A percentile compares a stretch with the other conserved stretches of the same genome.
Conservation (phyloP, 2,113 vertebrate species). For the Pteronura brasiliensis region DNA sequence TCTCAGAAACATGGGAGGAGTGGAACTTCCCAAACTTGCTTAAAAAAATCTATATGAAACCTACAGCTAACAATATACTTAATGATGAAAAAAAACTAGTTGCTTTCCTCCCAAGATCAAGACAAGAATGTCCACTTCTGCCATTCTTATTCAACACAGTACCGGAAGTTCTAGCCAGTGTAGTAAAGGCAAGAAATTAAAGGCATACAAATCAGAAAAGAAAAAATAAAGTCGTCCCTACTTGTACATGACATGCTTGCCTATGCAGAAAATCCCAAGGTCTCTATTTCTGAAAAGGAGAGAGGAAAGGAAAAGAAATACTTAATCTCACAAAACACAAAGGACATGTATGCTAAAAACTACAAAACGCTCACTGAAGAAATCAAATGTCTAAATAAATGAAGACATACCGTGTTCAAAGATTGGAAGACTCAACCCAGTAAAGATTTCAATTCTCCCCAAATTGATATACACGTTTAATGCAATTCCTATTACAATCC, state of each 20-base stretch:
- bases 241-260: background rate
- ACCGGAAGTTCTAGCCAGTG: background rate
- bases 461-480: background rate
- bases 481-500: background rate
- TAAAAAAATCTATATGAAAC: background rate
- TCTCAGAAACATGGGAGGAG: background rate
- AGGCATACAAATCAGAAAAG: background rate
- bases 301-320: background rate
- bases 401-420: background rate
- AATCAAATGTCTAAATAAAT: constrained; percentile 29
- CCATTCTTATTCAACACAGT: background rate
- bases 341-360: background rate
- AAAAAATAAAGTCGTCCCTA: background rate
- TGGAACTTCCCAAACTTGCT: background rate
- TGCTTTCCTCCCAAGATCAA: background rate
- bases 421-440: background rate
- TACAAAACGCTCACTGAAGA: background rate
- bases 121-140: background rate
- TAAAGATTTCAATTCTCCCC: constrained; percentile 10
- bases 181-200: background rate
- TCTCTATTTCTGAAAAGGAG: background rate
- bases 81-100: background rate
- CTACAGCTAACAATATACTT: background rate
- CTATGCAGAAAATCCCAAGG: background rate
- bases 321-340: background rate